Evolutionary conservation across 2,113 vertebrate genomes (phyloP).

Genomic region (Bubo scandiacus): DNA sequence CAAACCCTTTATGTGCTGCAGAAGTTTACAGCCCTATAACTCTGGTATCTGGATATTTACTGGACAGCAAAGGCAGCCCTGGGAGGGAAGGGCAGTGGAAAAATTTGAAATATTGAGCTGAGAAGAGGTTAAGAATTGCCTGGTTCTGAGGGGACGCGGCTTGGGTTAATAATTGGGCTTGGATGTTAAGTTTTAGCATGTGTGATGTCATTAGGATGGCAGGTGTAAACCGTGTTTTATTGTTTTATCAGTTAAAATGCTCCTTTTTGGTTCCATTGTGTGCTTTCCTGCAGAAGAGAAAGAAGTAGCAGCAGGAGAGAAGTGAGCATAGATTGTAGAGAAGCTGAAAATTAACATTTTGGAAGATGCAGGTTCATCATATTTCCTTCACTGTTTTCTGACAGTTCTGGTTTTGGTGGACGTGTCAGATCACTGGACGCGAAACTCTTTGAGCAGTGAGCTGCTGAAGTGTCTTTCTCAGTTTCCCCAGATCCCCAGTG

Average conservation of each 20-base stretch:
- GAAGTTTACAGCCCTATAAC: background rate
- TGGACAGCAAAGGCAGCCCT: background rate
- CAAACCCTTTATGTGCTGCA: background rate
- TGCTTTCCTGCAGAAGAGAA: background rate
- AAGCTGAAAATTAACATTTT: background rate
- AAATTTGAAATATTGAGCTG: background rate
- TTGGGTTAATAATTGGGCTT: background rate
- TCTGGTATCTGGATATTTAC: background rate
- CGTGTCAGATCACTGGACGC: conserved; percentile 85
- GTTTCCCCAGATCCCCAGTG: conserved; percentile 81
- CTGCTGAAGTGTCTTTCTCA: conserved; percentile 82
- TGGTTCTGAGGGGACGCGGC: background rate
- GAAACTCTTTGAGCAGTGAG: conserved; percentile 78
- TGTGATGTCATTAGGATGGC: background rate
- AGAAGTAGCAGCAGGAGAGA: background rate
- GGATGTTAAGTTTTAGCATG: background rate
- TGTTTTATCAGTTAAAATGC: background rate
- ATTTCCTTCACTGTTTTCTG: background rate
- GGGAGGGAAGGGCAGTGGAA: background rate
- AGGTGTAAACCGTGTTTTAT: background rate
- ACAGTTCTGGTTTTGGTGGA: conserved; percentile 92
- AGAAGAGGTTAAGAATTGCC: background rate
- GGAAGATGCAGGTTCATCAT: background rate
- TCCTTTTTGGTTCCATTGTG: background rate
- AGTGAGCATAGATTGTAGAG: accelerated